These are phyloP conservation scores for Allygus modestus DNA, from an alignment of 2,888 invertebrate species.

Conservation along the genomic window DNA sequence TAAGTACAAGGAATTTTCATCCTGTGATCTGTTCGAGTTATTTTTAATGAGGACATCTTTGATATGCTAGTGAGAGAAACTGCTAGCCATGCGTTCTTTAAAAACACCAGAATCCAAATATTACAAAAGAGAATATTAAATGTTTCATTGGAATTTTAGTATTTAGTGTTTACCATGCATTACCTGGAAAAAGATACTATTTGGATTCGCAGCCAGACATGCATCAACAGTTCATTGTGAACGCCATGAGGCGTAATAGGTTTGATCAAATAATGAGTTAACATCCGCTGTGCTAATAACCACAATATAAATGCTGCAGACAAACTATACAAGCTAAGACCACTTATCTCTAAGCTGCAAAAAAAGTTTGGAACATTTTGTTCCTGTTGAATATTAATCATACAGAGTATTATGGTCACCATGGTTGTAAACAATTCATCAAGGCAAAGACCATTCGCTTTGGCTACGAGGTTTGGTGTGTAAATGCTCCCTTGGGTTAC, in stretches of 20 bases:
- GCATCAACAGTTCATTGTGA: slow-evolving; percentile 63
- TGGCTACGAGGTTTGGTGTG: slow-evolving; percentile 39
- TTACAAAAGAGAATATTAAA: slow-evolving; percentile 62
- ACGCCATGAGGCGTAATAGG: slow-evolving; percentile 67
- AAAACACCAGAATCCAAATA: slow-evolving; percentile 33
- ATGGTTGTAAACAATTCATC: slow-evolving; percentile 52
- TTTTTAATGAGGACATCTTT: slow-evolving; percentile 61
- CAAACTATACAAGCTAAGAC: slow-evolving; percentile 67
- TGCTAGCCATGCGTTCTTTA: slow-evolving; percentile 45
- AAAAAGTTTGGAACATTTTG: slow-evolving; percentile 26
- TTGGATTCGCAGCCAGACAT: slow-evolving; percentile 65
- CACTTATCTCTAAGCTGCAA: slow-evolving; percentile 57
- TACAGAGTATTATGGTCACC: slow-evolving; percentile 33
- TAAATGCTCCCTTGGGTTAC: slow-evolving; percentile 26
- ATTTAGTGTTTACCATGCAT: slow-evolving; percentile 66
- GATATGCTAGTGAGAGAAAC: slow-evolving; percentile 30
- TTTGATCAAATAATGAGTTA: slow-evolving; percentile 66
- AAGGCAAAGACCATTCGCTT: slow-evolving; percentile 35
- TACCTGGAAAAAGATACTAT: slow-evolving; percentile 64
- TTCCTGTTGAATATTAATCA: too few relatives aligned
- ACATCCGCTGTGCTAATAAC: slow-evolving; percentile 66
- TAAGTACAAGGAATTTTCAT: slow-evolving; percentile 56
- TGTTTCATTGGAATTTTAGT: slow-evolving; percentile 67
- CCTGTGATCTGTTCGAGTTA: slow-evolving; percentile 31
- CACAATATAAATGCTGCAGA: slow-evolving; percentile 63